phyloP scores from a whole-genome alignment of 2,797 vertebrate species.

The Sebastes hubbsi region DNA sequence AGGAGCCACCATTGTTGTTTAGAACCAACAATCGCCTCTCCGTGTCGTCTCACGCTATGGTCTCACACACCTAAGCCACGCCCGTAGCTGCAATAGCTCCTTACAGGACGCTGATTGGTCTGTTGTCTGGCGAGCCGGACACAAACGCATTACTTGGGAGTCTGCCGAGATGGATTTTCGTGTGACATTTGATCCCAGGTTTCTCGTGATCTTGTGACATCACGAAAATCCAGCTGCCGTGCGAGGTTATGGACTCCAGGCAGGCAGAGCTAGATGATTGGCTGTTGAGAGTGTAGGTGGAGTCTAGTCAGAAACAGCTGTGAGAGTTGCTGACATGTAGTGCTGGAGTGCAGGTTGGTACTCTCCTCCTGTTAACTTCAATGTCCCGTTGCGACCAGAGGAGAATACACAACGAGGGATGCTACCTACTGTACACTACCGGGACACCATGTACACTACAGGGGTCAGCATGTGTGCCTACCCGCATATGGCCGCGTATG shows the following conservation, averaged over 20 bases:
- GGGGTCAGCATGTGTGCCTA: slow-evolving; percentile 26
- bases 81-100: too few species aligned
- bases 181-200: too few species aligned
- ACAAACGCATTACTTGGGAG: too few species aligned
- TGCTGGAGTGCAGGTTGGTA: slow-evolving; percentile 53
- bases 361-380: slow-evolving; percentile 68
- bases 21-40: too few species aligned
- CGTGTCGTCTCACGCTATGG: fast-evolving
- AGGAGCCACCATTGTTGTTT: too few species aligned
- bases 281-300: slow-evolving; percentile 3
- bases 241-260: not conserved
- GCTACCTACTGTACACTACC: slow-evolving; percentile 13
- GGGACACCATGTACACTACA: slow-evolving; percentile 6
- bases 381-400: slow-evolving; percentile 52
- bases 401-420: slow-evolving; percentile 45
- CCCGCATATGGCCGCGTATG: not conserved
- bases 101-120: too few species aligned
- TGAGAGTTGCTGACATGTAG: slow-evolving; percentile 52
- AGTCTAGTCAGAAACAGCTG: slow-evolving; percentile 19
- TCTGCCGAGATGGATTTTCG: too few species aligned
- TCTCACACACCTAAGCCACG: too few species aligned
- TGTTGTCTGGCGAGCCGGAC: too few species aligned
- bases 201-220: too few species aligned
- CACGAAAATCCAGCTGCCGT: too few species aligned
- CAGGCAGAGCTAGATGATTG: slow-evolving; percentile 1